Evolutionary conservation across 2,797 vertebrate species (phyloP), one percentile per base, ranked within the genome.

Genomic region (Eutrigla gurnardus): DNA sequence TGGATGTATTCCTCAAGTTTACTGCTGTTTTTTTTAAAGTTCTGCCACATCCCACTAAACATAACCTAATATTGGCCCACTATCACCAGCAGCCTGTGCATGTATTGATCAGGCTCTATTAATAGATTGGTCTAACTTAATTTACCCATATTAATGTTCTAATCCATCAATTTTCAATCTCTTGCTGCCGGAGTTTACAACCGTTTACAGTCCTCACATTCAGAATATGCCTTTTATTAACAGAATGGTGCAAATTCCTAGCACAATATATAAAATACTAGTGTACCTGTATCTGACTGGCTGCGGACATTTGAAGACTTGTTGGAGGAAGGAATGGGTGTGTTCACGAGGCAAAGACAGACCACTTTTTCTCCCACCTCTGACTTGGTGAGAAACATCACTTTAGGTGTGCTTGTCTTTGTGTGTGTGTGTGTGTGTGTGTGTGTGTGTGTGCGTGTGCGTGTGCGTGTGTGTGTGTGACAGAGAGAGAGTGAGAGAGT

Each of bases 311-410:
- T 39, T 58, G 11, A 37, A 6, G 57, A 39, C 13, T 37, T 52
- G 59, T 70, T 64, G 57, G 42, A 60, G 17, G n/a, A n/a, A 25
- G 4, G 13, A 3, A 9, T 42, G 33, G 13, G 11, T 17, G 4
- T 66, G 14, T 68, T 70, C 25, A 60, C 8, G 11, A 68, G 32
- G 37, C 52, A 70, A 46, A 60, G 8, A 36, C 43, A 11, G 36
- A 47, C 65, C 11, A 8, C 42, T 53, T 68, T 77, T 79, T n/a
- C 53, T 73, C 35, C 32, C 54, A 69, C 59, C 67, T 75, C 45
- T 73, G 62, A 84, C 32, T 62, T n/a, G 5, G 46, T 57, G 33
- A 66, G 35, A 60, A 63, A 62, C 54, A 65, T 17, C 47, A 64
- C 25, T 25, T 25, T 60, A 13, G 49, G 43, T 13, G 4, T 33